phyloP scores from a whole-genome alignment of 2,113 vertebrate genomes.

The Menura novaehollandiae region DNA sequence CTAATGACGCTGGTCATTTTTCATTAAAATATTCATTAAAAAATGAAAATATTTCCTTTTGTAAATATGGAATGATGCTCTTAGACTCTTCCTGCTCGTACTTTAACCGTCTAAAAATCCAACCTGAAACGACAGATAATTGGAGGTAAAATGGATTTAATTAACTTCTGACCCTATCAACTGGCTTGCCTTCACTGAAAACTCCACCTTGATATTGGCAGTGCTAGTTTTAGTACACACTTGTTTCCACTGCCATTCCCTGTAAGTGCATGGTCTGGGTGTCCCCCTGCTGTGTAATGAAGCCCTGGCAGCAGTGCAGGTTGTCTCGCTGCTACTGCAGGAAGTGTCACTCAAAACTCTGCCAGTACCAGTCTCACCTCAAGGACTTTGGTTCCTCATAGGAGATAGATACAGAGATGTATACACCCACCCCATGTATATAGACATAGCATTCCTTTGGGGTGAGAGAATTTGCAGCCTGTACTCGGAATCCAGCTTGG shows the following conservation, averaged over 20 bases:
- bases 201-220: background rate
- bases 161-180: background rate
- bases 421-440: accelerated
- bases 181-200: background rate
- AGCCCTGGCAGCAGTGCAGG: accelerated
- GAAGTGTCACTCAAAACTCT: background rate
- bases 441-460: background rate
- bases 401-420: background rate
- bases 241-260: accelerated
- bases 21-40: too few species aligned
- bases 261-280: accelerated
- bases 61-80: background rate
- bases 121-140: background rate
- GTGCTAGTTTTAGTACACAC: accelerated
- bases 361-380: too few species aligned
- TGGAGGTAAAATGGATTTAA: background rate
- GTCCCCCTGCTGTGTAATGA: accelerated
- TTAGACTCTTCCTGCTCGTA: background rate
- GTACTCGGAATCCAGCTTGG: background rate
- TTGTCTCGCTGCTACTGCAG: accelerated
- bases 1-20: background rate
- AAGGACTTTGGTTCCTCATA: background rate
- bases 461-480: background rate
- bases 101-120: background rate
- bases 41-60: background rate